Conservation (phyloP, 2,113 vertebrate genomes). For the Mustelus asterias region DNA sequence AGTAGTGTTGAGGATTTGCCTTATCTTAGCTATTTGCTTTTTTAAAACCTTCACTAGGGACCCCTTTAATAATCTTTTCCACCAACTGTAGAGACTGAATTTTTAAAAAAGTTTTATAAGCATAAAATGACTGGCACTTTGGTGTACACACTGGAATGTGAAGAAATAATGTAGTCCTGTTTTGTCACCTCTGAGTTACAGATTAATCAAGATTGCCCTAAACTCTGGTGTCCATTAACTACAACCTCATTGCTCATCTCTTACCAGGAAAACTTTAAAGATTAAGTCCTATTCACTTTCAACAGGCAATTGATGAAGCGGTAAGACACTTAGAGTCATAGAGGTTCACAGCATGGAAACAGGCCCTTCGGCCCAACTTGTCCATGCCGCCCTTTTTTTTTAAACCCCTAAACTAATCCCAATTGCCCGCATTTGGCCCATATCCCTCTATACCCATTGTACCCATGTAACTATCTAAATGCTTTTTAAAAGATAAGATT, state of each 20-base stretch:
- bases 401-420: too few relatives aligned
- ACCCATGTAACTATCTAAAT: too few relatives aligned
- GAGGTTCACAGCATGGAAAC: too few relatives aligned
- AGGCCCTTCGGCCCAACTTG: too few relatives aligned
- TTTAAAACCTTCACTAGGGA: background rate
- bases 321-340: conserved; percentile 17
- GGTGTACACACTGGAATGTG: conserved; percentile 57
- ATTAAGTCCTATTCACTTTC: conserved; percentile 23
- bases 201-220: conserved; percentile 67
- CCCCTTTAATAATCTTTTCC: background rate
- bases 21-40: conserved; percentile 5
- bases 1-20: background rate
- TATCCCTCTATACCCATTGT: too few relatives aligned
- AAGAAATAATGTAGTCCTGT: conserved; percentile 60
- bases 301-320: background rate
- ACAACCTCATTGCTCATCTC: background rate
- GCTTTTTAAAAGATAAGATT: too few relatives aligned
- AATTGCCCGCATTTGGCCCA: too few relatives aligned
- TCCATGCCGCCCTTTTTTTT: too few relatives aligned
- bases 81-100: background rate
- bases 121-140: conserved; percentile 41
- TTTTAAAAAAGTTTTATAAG: background rate
- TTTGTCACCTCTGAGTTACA: conserved; percentile 65
- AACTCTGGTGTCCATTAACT: conserved; percentile 72
- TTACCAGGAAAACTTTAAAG: conserved; percentile 16